Conservation (phyloP, 30 jellyfish, hydroid and myxozoan genomes). For the Hydractinia echinata region DNA sequence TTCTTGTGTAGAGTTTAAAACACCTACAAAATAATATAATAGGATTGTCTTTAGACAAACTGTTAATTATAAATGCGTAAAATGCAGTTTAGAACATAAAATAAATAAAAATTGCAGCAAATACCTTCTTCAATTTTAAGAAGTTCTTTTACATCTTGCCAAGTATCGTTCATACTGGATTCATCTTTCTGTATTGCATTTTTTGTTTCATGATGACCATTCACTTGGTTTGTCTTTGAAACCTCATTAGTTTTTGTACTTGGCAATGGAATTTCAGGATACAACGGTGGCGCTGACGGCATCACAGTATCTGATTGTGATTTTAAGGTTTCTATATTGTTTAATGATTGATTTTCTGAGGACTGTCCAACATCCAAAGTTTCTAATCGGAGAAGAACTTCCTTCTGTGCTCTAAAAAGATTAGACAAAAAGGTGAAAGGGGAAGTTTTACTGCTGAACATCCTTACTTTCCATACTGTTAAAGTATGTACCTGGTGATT, state of each 20-base stretch:
- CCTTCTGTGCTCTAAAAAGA: slow-evolving; percentile 46
- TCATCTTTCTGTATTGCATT: no score
- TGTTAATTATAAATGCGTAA: no score
- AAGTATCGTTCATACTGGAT: neutral
- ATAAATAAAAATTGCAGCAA: neutral
- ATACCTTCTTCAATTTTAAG: slow-evolving; percentile 63
- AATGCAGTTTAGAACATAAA: no score
- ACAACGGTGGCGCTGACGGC: slow-evolving; percentile 62
- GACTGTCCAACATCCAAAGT: slow-evolving; percentile 1
- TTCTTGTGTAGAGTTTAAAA: no score
- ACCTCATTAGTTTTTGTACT: no score
- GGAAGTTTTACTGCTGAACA: neutral
- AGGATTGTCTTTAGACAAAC: no score
- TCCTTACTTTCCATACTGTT: neutral
- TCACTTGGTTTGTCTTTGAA: no score
- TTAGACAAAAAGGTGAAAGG: neutral
- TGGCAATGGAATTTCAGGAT: neutral
- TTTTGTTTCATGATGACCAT: no score
- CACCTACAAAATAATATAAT: no score
- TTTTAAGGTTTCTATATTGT: no score
- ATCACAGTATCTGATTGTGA: neutral
- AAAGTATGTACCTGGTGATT: neutral
- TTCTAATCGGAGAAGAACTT: slow-evolving; percentile 38
- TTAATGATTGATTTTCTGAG: no score
- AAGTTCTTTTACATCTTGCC: slow-evolving; percentile 66